Evolutionary conservation across 2,888 invertebrate species (phyloP).

Genomic region (Leptinotarsa rubiginosa): DNA sequence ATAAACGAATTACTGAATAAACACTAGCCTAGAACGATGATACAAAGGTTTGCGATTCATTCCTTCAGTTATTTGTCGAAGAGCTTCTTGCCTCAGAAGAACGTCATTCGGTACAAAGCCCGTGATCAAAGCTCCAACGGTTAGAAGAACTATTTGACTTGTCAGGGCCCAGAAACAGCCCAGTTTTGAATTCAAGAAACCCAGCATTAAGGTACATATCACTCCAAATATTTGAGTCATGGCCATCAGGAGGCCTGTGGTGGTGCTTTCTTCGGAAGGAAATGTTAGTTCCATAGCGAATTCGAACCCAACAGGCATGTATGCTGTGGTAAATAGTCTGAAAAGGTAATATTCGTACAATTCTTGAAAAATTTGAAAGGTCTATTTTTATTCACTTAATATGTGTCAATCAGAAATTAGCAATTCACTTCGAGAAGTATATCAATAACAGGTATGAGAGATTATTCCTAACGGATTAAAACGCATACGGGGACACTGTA

Average conservation of each 20-base stretch:
- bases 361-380: too few species aligned
- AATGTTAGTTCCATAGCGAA: slow-evolving; percentile 50
- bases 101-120: slow-evolving; percentile 46
- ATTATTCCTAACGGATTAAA: too few species aligned
- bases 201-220: slow-evolving; percentile 41
- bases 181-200: slow-evolving; percentile 42
- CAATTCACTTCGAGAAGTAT: too few species aligned
- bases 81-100: slow-evolving; percentile 50
- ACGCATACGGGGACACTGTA: too few species aligned
- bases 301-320: slow-evolving; percentile 50
- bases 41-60: slow-evolving; percentile 26
- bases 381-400: too few species aligned
- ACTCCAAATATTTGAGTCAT: slow-evolving; percentile 49
- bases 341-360: not conserved
- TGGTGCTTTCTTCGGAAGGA: slow-evolving; percentile 50
- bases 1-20: slow-evolving; percentile 29
- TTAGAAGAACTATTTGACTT: slow-evolving; percentile 46
- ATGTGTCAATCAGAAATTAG: too few species aligned
- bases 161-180: slow-evolving; percentile 53
- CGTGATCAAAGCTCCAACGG: slow-evolving; percentile 50
- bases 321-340: slow-evolving; percentile 49
- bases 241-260: slow-evolving; percentile 49
- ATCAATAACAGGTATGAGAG: too few species aligned
- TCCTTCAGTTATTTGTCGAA: slow-evolving; percentile 25
- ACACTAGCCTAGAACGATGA: slow-evolving; percentile 34